Conservation (phyloP, 2,113 vertebrate species). For the Hiodon alosoides region DNA sequence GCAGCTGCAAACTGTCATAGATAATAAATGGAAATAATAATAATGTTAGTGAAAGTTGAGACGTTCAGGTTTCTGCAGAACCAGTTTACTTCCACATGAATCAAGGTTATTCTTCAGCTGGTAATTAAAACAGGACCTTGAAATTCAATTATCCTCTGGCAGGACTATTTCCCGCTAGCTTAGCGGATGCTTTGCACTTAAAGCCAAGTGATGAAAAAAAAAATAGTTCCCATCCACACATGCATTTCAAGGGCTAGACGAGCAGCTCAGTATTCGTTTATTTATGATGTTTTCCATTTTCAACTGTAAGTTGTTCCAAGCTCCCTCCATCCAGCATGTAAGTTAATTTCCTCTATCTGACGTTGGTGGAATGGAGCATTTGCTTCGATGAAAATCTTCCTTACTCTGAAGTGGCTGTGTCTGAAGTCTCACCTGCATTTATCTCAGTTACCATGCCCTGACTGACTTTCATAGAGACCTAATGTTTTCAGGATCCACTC, state of each 20-base stretch:
- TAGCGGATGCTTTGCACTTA: no score
- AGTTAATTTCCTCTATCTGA: no score
- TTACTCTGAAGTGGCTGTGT: no score
- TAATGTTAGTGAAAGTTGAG: not conserved
- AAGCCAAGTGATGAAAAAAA: not conserved
- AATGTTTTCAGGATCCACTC: no score
- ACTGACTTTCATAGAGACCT: no score
- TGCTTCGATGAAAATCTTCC: no score
- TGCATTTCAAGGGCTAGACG: not conserved
- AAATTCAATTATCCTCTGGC: not conserved
- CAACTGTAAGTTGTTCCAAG: not conserved
- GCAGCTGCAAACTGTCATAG: no score
- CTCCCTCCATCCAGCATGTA: not conserved
- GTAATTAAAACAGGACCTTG: not conserved
- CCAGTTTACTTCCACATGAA: no score
- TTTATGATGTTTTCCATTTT: conserved; percentile 1
- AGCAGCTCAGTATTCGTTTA: not conserved
- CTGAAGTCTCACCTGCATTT: no score
- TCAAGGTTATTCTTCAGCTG: not conserved
- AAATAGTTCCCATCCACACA: not conserved
- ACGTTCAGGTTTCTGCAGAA: no score
- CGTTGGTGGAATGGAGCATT: no score
- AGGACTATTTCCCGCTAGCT: not conserved
- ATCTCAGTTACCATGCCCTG: no score
- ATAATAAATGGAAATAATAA: not conserved